phyloP scores from a whole-genome alignment of 53 echinoderm and acorn worm species.

The Hippasteria phrygiana region DNA sequence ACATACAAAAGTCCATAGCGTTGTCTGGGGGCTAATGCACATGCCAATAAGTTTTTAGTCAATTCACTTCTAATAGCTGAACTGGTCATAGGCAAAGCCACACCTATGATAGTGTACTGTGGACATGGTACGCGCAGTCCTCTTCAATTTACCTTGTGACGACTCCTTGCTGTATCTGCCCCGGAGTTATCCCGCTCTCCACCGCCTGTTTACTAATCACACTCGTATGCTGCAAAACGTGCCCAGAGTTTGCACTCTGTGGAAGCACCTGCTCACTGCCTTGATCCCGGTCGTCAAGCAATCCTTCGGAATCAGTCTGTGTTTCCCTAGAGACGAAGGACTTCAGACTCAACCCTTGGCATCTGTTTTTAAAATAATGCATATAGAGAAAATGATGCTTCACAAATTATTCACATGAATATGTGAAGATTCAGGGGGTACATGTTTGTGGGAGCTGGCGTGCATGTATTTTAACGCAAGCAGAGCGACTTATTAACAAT shows the following conservation, averaged over 20 bases:
- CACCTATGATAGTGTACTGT: too few relatives aligned
- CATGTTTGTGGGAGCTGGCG: background rate
- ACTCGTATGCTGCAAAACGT: background rate
- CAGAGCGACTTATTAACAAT: too few relatives aligned
- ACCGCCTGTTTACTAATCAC: background rate
- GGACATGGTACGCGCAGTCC: background rate
- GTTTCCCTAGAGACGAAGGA: conserved; percentile 19
- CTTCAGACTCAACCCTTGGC: background rate
- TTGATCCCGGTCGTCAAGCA: background rate
- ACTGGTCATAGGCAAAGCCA: too few relatives aligned
- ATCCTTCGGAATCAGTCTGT: conserved; percentile 14
- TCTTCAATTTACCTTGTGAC: conserved; percentile 31
- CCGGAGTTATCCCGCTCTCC: background rate
- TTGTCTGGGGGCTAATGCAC: too few relatives aligned
- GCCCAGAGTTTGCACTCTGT: background rate
- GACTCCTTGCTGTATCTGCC: conserved; percentile 57
- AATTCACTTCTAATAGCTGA: too few relatives aligned
- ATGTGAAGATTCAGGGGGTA: background rate
- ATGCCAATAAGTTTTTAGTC: too few relatives aligned
- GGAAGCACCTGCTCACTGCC: background rate
- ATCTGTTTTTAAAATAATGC: background rate
- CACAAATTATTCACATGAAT: background rate
- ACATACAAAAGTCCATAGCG: too few relatives aligned
- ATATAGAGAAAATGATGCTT: background rate
- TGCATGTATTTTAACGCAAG: background rate